Evolutionary conservation across 2,113 vertebrate genomes (phyloP).

Genomic region (Tragelaphus buxtoni): DNA sequence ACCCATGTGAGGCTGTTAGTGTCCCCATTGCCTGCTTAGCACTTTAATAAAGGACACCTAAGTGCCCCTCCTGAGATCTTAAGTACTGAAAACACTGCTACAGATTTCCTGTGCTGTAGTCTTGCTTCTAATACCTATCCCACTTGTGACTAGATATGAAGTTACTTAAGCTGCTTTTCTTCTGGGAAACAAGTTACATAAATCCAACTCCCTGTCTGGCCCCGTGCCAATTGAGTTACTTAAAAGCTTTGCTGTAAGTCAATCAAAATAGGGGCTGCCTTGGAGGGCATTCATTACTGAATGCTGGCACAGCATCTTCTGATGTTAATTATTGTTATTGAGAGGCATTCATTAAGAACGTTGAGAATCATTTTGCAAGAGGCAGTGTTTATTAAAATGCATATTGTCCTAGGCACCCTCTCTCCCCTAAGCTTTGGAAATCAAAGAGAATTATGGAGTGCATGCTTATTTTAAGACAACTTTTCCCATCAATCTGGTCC

Average conservation of each 20-base stretch:
- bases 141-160: neutral
- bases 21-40: too few relatives aligned
- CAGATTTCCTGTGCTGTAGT: neutral
- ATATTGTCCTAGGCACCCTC: neutral
- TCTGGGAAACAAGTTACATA: slow-evolving; percentile 32
- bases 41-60: neutral
- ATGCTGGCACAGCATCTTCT: slow-evolving; percentile 12
- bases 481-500: slow-evolving; percentile 17
- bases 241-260: slow-evolving; percentile 37
- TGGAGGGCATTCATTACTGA: neutral
- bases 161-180: neutral
- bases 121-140: neutral
- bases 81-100: neutral
- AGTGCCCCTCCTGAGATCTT: neutral
- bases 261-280: slow-evolving; percentile 41
- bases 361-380: slow-evolving; percentile 45
- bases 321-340: slow-evolving; percentile 55
- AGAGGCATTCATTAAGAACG: neutral
- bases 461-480: neutral
- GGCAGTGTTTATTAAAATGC: slow-evolving; percentile 49
- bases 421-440: neutral
- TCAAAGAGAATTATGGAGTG: neutral
- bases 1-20: accelerated
- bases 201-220: neutral
- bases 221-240: neutral